Base-by-base conservation (phyloP, 2,113 vertebrate genomes). In the Lota lota region DNA sequence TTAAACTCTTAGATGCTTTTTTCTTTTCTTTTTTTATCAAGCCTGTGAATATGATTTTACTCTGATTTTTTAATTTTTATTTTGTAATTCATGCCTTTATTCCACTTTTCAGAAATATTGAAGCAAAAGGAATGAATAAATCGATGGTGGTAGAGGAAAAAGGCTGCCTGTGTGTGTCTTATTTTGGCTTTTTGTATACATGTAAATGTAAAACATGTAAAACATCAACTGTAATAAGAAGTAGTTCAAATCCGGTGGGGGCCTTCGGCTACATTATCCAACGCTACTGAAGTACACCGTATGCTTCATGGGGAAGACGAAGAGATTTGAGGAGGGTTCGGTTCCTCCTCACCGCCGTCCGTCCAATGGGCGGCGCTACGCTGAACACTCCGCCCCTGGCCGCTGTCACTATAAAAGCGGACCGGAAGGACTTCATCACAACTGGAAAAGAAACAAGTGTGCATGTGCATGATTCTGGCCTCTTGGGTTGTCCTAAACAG, bases 51-150 rank as follows among this genome's bases (percentile, higher is more conserved):
- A 88, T 63, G 74, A 88, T 83, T 77, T 47, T 78, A 62, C 83
- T 90, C 76, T 85, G 82, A 87, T 88, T 85, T 68, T 86, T 74
- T 63, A 87, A 33, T 33, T 89, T 90, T 72, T 79, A 87, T 91
- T 91, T 89, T 90, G 85, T 88, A 88, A 91, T 88, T 90, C 84
- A 85, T 88, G 88, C 84, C 84, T 92, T 88, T 87, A 89, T 90
- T 92, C 83, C 79, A 88, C 71, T 86, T 85, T 79, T 77, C 74
- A 79, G 82, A 90, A 85, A 79, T 82, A 70, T 68, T 88, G 78
- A 89, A 88, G 88, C 82, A 87, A 82, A 91, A 89, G 83, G 81
- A 87, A 88, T 90, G 82, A 93, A 92, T 92, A 92, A 92, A 92
- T 83, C 83, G 60, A 85, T 88, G 89, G 87, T 90, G 89, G 78